Conservation (phyloP, 2,797 vertebrate species). For the Anguilla marmorata region DNA sequence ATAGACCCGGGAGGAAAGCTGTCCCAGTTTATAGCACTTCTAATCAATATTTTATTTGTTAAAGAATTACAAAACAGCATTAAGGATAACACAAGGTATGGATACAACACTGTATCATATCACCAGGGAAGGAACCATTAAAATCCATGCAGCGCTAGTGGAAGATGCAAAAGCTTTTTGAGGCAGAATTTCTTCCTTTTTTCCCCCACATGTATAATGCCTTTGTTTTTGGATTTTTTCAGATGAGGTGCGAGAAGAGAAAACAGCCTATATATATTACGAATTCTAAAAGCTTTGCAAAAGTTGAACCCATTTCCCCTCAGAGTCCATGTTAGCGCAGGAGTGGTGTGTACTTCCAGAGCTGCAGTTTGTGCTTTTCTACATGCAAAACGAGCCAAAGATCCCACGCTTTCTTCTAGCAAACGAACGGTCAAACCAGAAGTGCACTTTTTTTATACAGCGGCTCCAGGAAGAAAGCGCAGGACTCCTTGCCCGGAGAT, state of each 20-base stretch:
- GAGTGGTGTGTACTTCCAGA: neutral
- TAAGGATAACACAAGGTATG: neutral
- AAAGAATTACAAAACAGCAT: constrained; percentile 7
- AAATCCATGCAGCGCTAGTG: neutral
- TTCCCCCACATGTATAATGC: neutral
- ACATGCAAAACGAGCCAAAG: neutral
- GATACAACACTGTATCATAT: constrained; percentile 16
- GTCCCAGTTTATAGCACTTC: neutral
- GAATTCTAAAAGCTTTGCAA: constrained; percentile 17
- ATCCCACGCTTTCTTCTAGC: neutral
- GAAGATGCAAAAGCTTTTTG: neutral
- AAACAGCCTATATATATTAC: neutral
- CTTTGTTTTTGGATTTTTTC: constrained; percentile 12
- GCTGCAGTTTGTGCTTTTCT: neutral
- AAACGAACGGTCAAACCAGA: neutral
- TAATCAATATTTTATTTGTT: constrained; percentile 6
- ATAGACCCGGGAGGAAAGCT: neutral
- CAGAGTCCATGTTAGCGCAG: neutral
- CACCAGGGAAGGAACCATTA: neutral
- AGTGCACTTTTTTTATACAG: constrained; percentile 11
- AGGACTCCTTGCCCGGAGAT: neutral
- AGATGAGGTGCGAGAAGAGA: neutral
- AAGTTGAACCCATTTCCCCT: neutral
- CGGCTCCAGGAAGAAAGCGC: constrained; percentile 24
- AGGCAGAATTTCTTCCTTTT: constrained; percentile 8